Evolutionary conservation across 2,888 invertebrate genomes (phyloP).

Genomic region (Crepidodera aurea): DNA sequence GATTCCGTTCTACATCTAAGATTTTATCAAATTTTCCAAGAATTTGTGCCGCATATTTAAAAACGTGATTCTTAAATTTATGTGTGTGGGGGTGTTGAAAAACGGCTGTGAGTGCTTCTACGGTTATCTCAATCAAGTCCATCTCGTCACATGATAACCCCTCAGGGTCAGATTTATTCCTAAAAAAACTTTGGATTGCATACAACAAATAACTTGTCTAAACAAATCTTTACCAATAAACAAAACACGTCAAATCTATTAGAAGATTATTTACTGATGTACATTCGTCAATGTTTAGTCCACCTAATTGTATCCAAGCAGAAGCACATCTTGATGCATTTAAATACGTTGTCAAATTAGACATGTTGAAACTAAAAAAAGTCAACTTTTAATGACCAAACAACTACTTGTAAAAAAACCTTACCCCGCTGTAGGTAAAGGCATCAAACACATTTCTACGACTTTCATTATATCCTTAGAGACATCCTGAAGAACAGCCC

Average conservation of each 20-base stretch:
- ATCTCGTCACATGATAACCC: slow-evolving; percentile 66
- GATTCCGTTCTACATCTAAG: slow-evolving; percentile 61
- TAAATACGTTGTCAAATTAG: slow-evolving; percentile 63
- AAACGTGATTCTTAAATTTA: slow-evolving; percentile 63
- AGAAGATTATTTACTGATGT: slow-evolving; percentile 55
- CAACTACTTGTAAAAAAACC: neutral
- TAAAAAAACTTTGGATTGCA: too few species aligned
- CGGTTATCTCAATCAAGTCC: slow-evolving; percentile 68
- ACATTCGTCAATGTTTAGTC: slow-evolving; percentile 58
- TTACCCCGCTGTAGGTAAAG: slow-evolving; percentile 56
- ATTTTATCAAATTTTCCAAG: slow-evolving; percentile 67
- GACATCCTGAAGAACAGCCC: slow-evolving; percentile 60
- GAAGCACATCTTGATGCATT: slow-evolving; percentile 67
- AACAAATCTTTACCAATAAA: slow-evolving; percentile 58
- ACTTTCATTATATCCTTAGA: slow-evolving; percentile 61
- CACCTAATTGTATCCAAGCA: slow-evolving; percentile 72
- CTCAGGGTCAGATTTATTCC: slow-evolving; percentile 61
- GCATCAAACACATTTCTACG: slow-evolving; percentile 59
- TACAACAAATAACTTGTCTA: too few species aligned
- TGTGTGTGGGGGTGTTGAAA: slow-evolving; percentile 70
- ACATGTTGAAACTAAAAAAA: slow-evolving; percentile 56
- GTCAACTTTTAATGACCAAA: too few species aligned
- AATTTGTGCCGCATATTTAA: slow-evolving; percentile 68
- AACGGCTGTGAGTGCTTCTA: slow-evolving; percentile 69
- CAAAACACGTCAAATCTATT: slow-evolving; percentile 59